These are phyloP conservation scores for Eulemur rubriventer DNA, from an alignment of 2,797 vertebrate genomes.

Conservation along the genomic window DNA sequence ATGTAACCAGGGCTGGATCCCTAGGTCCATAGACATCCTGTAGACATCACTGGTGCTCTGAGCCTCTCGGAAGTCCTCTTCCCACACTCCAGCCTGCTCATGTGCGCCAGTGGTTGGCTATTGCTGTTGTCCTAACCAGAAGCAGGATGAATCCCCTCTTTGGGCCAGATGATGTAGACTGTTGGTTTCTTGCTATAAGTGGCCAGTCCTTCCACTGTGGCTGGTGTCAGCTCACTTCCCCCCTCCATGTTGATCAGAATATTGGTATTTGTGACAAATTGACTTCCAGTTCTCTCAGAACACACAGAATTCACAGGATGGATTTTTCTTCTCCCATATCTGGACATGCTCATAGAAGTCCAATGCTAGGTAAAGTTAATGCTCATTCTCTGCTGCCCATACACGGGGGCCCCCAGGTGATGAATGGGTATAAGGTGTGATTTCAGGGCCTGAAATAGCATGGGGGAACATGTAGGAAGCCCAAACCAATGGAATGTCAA, in stretches of 20 bases:
- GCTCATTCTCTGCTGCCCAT: neutral
- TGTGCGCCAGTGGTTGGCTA: neutral
- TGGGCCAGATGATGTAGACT: neutral
- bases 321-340: neutral
- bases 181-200: neutral
- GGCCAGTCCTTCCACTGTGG: neutral
- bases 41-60: neutral
- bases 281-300: neutral
- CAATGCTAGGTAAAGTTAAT: neutral
- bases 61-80: neutral
- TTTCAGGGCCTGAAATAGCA: neutral
- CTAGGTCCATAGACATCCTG: neutral
- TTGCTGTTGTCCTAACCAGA: neutral
- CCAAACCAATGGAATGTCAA: constrained; percentile 12
- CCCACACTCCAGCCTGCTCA: neutral
- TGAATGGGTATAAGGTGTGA: neutral
- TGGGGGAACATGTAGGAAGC: neutral
- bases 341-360: neutral
- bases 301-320: neutral
- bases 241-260: neutral
- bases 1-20: neutral
- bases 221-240: neutral
- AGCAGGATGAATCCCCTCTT: neutral
- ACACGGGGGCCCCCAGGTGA: neutral
- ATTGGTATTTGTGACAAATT: neutral